Evolutionary conservation across 2,113 vertebrate genomes (phyloP).

Genomic region (Micromys minutus): DNA sequence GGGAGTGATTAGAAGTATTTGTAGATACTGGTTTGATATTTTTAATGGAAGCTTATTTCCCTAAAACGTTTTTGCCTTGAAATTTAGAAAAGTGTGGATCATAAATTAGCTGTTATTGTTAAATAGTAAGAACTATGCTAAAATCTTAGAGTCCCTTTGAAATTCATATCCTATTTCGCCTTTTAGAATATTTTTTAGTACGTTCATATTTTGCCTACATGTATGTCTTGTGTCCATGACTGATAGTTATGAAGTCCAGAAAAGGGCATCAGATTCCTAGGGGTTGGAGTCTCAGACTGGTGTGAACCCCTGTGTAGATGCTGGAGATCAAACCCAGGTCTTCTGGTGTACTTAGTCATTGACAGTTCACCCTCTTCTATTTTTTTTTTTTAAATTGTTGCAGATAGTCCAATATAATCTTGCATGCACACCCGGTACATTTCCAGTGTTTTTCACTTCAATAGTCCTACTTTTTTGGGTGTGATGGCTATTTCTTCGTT

Average conservation of each 20-base stretch:
- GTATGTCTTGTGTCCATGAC: not conserved
- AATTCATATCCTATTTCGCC: slow-evolving; percentile 1
- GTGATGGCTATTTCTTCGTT: not conserved
- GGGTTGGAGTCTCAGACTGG: not conserved
- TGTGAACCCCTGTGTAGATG: not conserved
- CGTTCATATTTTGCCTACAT: not conserved
- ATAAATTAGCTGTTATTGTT: not conserved
- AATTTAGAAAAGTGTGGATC: not conserved
- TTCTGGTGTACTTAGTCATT: not conserved
- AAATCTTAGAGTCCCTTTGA: slow-evolving; percentile 26
- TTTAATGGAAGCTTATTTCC: not conserved
- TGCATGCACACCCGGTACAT: not conserved
- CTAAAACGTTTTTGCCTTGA: slow-evolving; percentile 2
- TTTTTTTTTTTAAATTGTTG: not conserved
- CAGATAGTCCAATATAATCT: not conserved
- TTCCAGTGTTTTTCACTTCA: not conserved
- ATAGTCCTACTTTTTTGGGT: not conserved
- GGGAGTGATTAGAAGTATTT: not conserved
- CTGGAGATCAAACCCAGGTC: not conserved
- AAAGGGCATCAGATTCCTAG: not conserved
- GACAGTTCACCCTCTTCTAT: not conserved
- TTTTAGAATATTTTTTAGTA: not conserved
- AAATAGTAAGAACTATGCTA: not conserved
- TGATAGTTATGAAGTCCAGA: not conserved
- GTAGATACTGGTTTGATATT: not conserved